Conservation (phyloP, 2,888 invertebrate genomes). For the Panopea generosa region DNA sequence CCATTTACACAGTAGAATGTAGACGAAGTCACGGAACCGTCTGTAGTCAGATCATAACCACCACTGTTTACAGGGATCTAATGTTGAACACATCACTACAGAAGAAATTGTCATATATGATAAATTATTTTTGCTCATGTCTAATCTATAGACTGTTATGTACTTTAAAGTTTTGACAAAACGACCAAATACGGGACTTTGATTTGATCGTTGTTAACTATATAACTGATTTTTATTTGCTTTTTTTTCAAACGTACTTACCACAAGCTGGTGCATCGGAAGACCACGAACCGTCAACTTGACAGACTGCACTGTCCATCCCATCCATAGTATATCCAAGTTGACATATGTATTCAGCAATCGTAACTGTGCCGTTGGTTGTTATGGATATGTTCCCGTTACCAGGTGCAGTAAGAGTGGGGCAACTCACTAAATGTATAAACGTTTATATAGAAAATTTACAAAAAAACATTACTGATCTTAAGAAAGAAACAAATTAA, state of each 20-base stretch:
- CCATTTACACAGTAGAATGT: slow-evolving; percentile 34
- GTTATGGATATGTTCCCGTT: slow-evolving; percentile 24
- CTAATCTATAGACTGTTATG: no score
- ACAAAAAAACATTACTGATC: no score
- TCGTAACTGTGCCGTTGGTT: slow-evolving; percentile 37
- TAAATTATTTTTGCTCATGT: no score
- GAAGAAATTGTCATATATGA: no score
- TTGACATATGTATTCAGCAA: slow-evolving; percentile 32
- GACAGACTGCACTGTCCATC: slow-evolving; percentile 17
- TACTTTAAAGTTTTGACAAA: no score
- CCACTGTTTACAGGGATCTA: slow-evolving; percentile 28
- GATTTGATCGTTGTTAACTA: no score
- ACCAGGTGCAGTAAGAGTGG: slow-evolving; percentile 7
- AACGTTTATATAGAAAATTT: no score
- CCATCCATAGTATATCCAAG: slow-evolving; percentile 30
- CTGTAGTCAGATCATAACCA: slow-evolving; percentile 20
- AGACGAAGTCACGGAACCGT: slow-evolving; percentile 30
- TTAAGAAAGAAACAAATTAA: no score
- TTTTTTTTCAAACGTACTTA: no score
- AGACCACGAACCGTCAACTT: slow-evolving; percentile 49
- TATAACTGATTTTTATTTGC: no score
- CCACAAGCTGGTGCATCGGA: slow-evolving; percentile 40
- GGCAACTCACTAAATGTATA: slow-evolving; percentile 28
- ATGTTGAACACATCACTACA: slow-evolving; percentile 24
- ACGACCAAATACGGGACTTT: no score